Percentiles rank a stretch among this genome's conserved stretches.
These are phyloP conservation scores for Tauraco erythrolophus DNA, from an alignment of 2,113 vertebrate genomes.

Conservation along the genomic window DNA sequence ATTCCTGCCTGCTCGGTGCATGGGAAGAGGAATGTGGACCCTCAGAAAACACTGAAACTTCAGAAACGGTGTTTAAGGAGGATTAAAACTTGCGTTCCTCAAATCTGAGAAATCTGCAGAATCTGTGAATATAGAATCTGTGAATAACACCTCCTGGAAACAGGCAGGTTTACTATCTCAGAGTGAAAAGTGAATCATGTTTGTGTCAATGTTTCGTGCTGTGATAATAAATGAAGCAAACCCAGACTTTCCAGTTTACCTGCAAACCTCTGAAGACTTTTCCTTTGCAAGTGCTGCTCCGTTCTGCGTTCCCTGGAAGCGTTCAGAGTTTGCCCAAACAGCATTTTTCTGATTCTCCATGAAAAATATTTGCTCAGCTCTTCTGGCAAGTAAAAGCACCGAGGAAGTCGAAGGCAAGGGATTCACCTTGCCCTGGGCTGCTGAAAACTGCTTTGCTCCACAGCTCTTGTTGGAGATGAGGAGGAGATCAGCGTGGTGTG, in stretches of 20 bases:
- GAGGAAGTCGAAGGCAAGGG: not conserved
- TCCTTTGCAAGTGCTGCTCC: not conserved
- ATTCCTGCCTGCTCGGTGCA: not conserved
- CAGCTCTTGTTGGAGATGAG: not conserved
- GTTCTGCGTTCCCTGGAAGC: not conserved
- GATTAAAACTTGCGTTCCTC: not conserved
- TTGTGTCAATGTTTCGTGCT: not conserved
- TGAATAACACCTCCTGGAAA: not conserved
- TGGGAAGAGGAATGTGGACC: not conserved
- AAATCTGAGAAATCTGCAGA: not conserved
- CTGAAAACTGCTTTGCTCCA: constrained; percentile 43
- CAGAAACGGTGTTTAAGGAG: not conserved
- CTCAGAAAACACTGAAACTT: not conserved
- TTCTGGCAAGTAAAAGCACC: not conserved
- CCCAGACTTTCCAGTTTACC: not conserved
- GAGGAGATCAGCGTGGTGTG: not conserved
- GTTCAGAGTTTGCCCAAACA: not conserved
- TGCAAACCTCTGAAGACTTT: not conserved
- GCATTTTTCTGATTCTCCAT: not conserved
- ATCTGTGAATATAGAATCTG: not conserved
- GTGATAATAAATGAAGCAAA: not conserved
- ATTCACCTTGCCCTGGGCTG: constrained; percentile 64
- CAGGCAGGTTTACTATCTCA: not conserved
- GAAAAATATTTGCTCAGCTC: constrained; percentile 60
- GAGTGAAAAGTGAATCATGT: not conserved